Conservation (phyloP, 2,113 vertebrate species). For the Platysternon megacephalum region DNA sequence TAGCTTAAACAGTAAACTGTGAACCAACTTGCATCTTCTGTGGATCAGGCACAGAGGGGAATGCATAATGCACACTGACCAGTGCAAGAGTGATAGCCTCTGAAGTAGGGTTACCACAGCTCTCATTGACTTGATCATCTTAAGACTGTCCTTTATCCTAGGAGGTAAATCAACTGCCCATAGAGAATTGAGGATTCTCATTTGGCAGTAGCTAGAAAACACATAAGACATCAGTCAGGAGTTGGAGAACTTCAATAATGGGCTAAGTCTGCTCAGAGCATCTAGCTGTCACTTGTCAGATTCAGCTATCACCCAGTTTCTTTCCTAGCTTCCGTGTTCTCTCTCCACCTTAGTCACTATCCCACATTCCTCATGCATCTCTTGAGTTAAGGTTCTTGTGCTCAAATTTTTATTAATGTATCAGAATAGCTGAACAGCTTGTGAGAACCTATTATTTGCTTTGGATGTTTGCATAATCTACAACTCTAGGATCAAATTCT, state of each 20-base stretch:
- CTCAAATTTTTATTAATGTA: background rate
- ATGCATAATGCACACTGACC: background rate
- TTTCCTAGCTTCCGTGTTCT: background rate
- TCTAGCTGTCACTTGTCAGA: background rate
- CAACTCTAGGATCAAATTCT: background rate
- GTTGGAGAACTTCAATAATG: background rate
- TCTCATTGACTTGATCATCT: background rate
- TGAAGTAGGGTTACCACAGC: background rate
- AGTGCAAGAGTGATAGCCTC: background rate
- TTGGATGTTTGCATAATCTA: background rate
- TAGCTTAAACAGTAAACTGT: background rate
- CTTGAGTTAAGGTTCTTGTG: background rate
- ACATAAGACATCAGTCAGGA: background rate
- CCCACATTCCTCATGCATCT: background rate
- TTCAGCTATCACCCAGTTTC: background rate
- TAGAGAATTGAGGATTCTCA: background rate
- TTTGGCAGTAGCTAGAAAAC: background rate
- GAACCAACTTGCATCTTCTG: background rate
- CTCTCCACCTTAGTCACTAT: background rate
- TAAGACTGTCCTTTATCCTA: background rate
- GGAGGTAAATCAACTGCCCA: background rate
- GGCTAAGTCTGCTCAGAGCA: background rate
- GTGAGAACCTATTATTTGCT: conserved; percentile 20
- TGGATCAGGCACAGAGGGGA: background rate
- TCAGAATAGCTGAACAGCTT: background rate